Base-by-base conservation (phyloP, 2,797 vertebrate genomes). In the Florisuga fusca region DNA sequence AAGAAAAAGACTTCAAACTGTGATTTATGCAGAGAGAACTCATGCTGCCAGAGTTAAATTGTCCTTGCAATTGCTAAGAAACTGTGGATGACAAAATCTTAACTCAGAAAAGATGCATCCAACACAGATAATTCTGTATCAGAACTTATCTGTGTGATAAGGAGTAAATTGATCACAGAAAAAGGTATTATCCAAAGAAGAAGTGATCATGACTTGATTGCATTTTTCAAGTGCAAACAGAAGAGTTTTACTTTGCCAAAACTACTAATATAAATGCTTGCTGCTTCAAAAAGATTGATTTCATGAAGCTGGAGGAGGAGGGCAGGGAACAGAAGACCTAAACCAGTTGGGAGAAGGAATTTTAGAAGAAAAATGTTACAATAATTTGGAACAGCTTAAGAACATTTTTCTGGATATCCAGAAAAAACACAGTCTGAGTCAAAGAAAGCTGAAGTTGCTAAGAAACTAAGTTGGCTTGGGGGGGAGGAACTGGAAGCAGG, bases 61-160 rank as follows among this genome's bases (percentile, higher is more conserved):
- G 87, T 68, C 91, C 94, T 93, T 93, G 85, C 85, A 94, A 94
- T 94, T 94, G 83, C 94, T 91, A 36, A 93, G 91, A 94, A 90
- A 88, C 93, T 63, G 55, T 13, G 38, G 43, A 91, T 81, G 85
- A 82, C 58, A 94, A 84, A 95, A 63, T 50, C 83, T 73, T 85
- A 94, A 66, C 83, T 86, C 55, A 26, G 51, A 88, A 91, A 94
- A 90, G 80, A 66, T 91, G 87, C 87, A 82, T 84, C 77, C 93
- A 94, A 57, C 93, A 88, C 66, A 69, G 85, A 81, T 81, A 94
- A 91, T 94, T 91, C 83, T 78, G 7, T 45, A 73, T 90, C 82
- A 94, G 73, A 81, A 31, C 67, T 94, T 69, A 69, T 84, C 71
- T 74, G n/a, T 51, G 67, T 73, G 87, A 91, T 81, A 91, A 87